Evolutionary conservation across 2,888 invertebrate genomes (phyloP), one percentile per base, ranked within the genome.

Genomic region (Platycheirus albimanus): DNA sequence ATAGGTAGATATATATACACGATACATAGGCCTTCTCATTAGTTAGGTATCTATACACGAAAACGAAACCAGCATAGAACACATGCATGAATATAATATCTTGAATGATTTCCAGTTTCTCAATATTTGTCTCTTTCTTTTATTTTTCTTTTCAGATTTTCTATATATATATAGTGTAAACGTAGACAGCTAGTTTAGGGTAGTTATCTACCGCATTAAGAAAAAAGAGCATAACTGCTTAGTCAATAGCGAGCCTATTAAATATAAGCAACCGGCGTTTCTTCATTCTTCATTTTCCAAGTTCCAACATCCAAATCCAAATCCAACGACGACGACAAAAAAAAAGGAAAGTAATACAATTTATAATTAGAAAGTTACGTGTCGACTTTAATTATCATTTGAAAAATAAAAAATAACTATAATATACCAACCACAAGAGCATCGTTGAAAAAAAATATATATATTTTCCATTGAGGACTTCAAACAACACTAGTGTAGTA

Each of bases 341-440:
- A 76, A 64, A 72, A 75, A 81, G 78, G 78, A 83, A 83, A 83
- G 78, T 72, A 78, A 83, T 83, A 83, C 72, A 63, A 85, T 86
- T 85, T 85, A 85, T 86, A 85, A 86, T 83, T 87, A 89, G 90
- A 89, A 89, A 89, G 89, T 90, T 90, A 89, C 89, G 89, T 89
- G 88, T 89, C 86, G 86, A 87, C 87, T 87, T 74, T 63, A 88
- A 87, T 88, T 88, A 88, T 88, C 87, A 88, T 89, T 89, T 17
- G 86, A 86, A 87, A 87, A 86, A 45, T 4, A 58, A 0, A 20
- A 45, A 36, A 28, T 20, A 58, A 15, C 24, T 24, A 24, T 33
- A 47, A n/a, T n/a, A n/a, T n/a, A n/a, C n/a, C n/a, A n/a, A n/a
- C n/a, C 17, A 15, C 43, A 36, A 58, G 56, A 41, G 15, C 58